Evolutionary conservation across 2,888 invertebrate genomes (phyloP).

Genomic region (Scaptomyza reducta): DNA sequence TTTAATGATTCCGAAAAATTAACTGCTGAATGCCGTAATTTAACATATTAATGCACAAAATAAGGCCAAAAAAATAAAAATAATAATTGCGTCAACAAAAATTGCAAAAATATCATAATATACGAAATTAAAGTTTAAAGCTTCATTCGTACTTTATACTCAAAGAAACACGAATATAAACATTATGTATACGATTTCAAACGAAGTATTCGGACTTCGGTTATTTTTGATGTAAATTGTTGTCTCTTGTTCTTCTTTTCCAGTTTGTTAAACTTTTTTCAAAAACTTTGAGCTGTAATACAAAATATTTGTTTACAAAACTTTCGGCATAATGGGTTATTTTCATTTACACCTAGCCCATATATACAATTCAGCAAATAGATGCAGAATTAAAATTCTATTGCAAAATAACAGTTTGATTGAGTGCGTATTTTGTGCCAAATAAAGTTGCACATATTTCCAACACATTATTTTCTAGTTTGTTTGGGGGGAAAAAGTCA

Average conservation of each 20-base stretch:
- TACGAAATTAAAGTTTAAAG: neutral
- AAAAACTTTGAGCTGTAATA: neutral
- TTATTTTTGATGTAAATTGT: neutral
- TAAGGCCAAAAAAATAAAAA: constrained; percentile 1
- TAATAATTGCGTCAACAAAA: neutral
- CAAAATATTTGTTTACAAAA: constrained; percentile 2
- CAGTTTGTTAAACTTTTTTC: neutral
- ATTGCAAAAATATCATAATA: too few species aligned
- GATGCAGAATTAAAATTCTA: constrained; percentile 16
- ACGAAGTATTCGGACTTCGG: neutral
- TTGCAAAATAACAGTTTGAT: constrained; percentile 8
- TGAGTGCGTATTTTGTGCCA: constrained; percentile 12
- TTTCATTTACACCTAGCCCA: neutral
- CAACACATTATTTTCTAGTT: constrained; percentile 28
- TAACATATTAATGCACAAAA: neutral
- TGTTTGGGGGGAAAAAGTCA: constrained; percentile 21
- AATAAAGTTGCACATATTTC: constrained; percentile 32
- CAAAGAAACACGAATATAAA: too few species aligned
- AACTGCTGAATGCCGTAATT: neutral
- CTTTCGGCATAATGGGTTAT: neutral
- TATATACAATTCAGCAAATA: constrained; percentile 1
- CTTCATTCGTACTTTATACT: too few species aligned
- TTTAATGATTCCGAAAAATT: neutral
- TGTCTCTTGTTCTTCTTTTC: neutral
- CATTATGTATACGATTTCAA: neutral